phyloP scores from a whole-genome alignment of 1,140 invertebrate species.

The Drosophila novamexicana region DNA sequence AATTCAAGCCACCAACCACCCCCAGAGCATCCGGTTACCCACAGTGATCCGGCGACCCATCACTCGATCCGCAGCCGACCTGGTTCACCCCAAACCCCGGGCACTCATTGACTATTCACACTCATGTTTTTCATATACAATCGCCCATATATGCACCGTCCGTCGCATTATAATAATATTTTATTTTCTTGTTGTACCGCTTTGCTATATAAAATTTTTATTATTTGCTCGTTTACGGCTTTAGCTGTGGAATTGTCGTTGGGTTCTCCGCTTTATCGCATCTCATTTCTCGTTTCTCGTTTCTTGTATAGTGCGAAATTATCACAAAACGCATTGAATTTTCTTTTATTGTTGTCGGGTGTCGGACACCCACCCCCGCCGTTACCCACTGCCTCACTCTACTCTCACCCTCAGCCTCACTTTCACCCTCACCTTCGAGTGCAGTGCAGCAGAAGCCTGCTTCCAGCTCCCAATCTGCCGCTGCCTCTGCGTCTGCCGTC shows the following conservation, averaged over 20 bases:
- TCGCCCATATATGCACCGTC: constrained; percentile 20
- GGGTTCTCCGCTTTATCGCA: constrained; percentile 52
- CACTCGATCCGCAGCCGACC: constrained; percentile 28
- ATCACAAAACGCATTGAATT: constrained; percentile 81
- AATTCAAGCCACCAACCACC: constrained; percentile 19
- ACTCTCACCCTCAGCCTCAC: neutral
- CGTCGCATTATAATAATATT: constrained; percentile 45
- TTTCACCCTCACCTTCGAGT: neutral
- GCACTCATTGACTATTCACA: constrained; percentile 80
- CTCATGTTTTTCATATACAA: constrained; percentile 64
- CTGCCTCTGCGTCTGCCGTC: constrained; percentile 42
- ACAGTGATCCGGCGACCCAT: constrained; percentile 17
- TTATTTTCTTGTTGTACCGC: constrained; percentile 46
- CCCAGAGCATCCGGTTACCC: constrained; percentile 42
- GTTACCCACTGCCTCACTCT: constrained; percentile 2
- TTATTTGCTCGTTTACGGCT: constrained; percentile 77
- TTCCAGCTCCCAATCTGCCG: neutral
- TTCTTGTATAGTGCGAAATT: constrained; percentile 73
- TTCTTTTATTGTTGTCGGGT: constrained; percentile 76
- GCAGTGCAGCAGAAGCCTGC: constrained; percentile 61
- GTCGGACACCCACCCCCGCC: constrained; percentile 32
- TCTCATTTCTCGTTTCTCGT: constrained; percentile 55
- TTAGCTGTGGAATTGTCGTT: constrained; percentile 25
- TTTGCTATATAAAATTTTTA: constrained; percentile 65
- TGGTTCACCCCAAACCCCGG: constrained; percentile 23